These are phyloP conservation scores for Zhuqinia jingwanae DNA, from an alignment of 2,888 invertebrate species.

Conservation along the genomic window DNA sequence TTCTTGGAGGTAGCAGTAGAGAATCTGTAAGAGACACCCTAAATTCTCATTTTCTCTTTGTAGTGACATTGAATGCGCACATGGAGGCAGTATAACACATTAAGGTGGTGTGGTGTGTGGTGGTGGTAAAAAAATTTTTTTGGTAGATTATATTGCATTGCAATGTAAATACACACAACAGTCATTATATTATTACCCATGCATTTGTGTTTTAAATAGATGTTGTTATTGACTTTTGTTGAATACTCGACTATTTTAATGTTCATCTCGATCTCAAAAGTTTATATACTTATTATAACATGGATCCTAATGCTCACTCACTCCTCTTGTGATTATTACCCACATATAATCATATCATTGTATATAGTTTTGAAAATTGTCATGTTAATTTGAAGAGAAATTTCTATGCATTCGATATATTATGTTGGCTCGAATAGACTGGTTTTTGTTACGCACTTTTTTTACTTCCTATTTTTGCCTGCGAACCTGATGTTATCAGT, in stretches of 20 bases:
- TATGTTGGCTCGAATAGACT: too few species aligned
- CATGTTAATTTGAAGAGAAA: conserved; percentile 56
- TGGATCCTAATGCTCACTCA: conserved; percentile 14
- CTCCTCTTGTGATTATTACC: conserved; percentile 12
- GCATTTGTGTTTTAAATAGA: conserved; percentile 16
- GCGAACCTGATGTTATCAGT: conserved; percentile 58
- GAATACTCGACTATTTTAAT: too few species aligned
- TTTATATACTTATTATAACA: conserved; percentile 19
- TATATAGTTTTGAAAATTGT: conserved; percentile 63
- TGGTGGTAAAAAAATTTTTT: not conserved
- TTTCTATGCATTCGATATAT: not conserved
- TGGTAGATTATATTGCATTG: conserved; percentile 22
- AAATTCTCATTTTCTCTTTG: conserved; percentile 55
- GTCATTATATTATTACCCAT: conserved; percentile 31
- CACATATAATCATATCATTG: conserved; percentile 1
- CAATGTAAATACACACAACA: conserved; percentile 26
- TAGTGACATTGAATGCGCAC: conserved; percentile 52
- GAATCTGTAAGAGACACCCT: conserved; percentile 46
- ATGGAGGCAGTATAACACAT: conserved; percentile 62
- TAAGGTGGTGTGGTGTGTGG: conserved; percentile 55
- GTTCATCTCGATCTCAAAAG: too few species aligned
- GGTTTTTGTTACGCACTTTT: conserved; percentile 13
- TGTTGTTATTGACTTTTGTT: not conserved
- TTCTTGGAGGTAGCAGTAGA: not conserved
- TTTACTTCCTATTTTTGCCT: conserved; percentile 11